Evolutionary conservation across 2,888 invertebrate genomes (phyloP).

Genomic region (Camponotus fellah): DNA sequence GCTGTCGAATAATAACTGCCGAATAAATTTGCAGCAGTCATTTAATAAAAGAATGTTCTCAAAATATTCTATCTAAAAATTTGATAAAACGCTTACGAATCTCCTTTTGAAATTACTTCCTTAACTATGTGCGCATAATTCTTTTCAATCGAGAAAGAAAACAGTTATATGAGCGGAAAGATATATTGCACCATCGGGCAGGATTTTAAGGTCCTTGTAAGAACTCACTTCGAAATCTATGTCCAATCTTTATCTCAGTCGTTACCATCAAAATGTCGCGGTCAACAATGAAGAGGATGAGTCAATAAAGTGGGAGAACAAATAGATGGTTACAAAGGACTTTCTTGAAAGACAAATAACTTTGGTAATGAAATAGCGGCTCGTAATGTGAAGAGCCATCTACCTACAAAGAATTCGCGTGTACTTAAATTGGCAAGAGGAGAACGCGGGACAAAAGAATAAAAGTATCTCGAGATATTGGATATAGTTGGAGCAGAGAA

Average conservation of each 20-base stretch:
- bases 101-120: conserved; percentile 27
- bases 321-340: conserved; percentile 60
- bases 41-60: background rate
- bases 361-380: conserved; percentile 67
- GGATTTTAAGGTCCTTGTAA: conserved; percentile 47
- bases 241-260: conserved; percentile 63
- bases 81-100: conserved; percentile 21
- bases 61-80: background rate
- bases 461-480: conserved; percentile 11
- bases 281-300: conserved; percentile 61
- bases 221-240: conserved; percentile 48
- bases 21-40: background rate
- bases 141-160: conserved; percentile 28
- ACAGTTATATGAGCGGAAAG: conserved; percentile 37
- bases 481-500: background rate
- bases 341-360: conserved; percentile 68
- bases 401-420: conserved; percentile 40
- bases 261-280: conserved; percentile 64
- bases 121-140: conserved; percentile 21
- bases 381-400: conserved; percentile 57
- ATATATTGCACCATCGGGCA: conserved; percentile 33
- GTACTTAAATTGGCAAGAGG: conserved; percentile 41
- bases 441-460: conserved; percentile 2
- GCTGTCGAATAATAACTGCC: background rate
- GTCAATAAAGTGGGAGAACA: conserved; percentile 68